These are phyloP conservation scores for Lasioglossum leucozonium DNA, from an alignment of 2,888 invertebrate genomes.

Conservation along the genomic window DNA sequence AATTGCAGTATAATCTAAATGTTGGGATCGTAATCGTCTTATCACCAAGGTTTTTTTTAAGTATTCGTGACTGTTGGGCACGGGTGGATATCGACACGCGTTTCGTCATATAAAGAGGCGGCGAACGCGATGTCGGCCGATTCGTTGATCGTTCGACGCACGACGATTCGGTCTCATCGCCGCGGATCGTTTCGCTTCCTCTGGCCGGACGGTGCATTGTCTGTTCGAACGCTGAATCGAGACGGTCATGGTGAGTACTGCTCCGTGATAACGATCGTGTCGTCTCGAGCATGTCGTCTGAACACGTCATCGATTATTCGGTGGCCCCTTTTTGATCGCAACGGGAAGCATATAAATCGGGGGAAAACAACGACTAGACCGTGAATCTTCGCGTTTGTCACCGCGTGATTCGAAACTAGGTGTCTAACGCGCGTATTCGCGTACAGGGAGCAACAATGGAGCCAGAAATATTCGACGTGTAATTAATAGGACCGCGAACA, in stretches of 20 bases:
- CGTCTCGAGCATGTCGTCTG: neutral
- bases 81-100: conserved; percentile 3
- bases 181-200: neutral
- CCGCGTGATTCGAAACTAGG: neutral
- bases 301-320: neutral
- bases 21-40: conserved; percentile 31
- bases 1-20: conserved; percentile 28
- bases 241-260: conserved; percentile 27
- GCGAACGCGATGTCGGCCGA: conserved; percentile 7
- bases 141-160: neutral
- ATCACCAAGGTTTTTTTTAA: conserved; percentile 52
- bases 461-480: neutral
- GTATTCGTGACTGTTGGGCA: conserved; percentile 9
- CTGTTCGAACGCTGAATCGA: neutral
- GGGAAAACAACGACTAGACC: neutral
- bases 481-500: neutral
- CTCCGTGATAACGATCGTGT: neutral
- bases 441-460: neutral
- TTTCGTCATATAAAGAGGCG: conserved; percentile 32
- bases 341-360: neutral
- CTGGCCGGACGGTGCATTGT: neutral
- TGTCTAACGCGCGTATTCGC: neutral
- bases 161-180: neutral
- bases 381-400: neutral
- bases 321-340: neutral